Percentiles rank a stretch among this genome's conserved stretches.
Evolutionary conservation across 1,140 invertebrate species (phyloP).

Genomic region (Drosophila simulans): DNA sequence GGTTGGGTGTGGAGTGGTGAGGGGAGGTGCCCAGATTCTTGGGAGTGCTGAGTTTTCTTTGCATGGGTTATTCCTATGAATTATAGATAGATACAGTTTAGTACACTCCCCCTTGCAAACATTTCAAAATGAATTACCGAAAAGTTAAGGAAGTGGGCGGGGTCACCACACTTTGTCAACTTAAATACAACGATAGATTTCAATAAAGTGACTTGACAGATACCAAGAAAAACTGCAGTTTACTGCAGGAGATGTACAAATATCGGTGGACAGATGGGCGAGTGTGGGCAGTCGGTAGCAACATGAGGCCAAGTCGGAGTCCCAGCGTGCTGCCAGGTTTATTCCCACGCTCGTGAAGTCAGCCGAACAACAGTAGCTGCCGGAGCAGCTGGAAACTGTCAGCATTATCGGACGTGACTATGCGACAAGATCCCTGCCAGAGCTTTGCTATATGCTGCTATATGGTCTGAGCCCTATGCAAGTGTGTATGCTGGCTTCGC

Average conservation of each 20-base stretch:
- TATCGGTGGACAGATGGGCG: conserved; percentile 3
- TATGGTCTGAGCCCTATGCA: conserved; percentile 25
- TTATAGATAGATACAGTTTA: no score
- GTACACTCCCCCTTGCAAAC: no score
- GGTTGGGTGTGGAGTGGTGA: no score
- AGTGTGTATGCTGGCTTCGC: conserved; percentile 47
- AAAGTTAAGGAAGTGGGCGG: no score
- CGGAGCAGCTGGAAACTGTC: conserved; percentile 68
- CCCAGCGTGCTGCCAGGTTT: conserved; percentile 30
- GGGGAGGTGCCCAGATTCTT: conserved; percentile 6
- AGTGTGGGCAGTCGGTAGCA: conserved; percentile 26
- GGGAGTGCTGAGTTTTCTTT: not conserved
- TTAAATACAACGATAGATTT: no score
- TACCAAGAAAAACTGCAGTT: not conserved
- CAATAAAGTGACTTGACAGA: no score
- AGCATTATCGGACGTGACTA: conserved; percentile 74
- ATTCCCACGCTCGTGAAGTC: conserved; percentile 38
- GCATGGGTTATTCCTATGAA: not conserved
- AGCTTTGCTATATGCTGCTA: conserved; percentile 2
- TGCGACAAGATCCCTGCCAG: conserved; percentile 76
- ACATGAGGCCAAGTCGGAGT: conserved; percentile 1
- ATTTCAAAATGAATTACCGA: no score
- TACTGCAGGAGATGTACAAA: not conserved
- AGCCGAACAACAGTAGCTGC: conserved; percentile 59
- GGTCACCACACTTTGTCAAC: no score